Base-by-base conservation (phyloP, 2,888 invertebrate genomes). In the Agriopis leucophaearia region DNA sequence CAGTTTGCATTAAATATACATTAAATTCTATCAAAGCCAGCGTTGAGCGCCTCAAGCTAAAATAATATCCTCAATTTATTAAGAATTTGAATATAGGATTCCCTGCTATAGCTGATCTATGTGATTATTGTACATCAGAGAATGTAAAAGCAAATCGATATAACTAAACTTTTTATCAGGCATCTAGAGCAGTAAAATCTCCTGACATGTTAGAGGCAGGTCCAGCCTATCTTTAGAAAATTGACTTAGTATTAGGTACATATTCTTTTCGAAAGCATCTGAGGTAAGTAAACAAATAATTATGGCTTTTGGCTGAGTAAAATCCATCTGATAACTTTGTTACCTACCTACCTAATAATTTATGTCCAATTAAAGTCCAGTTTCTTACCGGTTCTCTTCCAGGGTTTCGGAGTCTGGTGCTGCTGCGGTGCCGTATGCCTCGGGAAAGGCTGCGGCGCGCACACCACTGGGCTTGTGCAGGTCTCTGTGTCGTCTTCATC, bases 401-500 rank as follows among this genome's bases (percentile, higher is more conserved):
- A 94, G 65, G 94, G 94, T 81, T 94, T 94, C 1, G 94, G 94
- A 0, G 91, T 81, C 52, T 81, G 80, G 66, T 88, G 89, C 57
- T 85, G 70, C 42, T 60, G 86, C 9, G 91, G 89, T 4, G 88
- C 88, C 61, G 77, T 87, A 66, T 88, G 91, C 83, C 94, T 85
- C 35, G 94, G 94, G 82, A 90, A 92, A 0, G 94, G 94, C 74
- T 94, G 94, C 1, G 94, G 94, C 9, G 89, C 88, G 75, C 86
- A 85, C 56, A 88, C 87, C 74, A 88, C 91, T 36, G 93, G 92
- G 69, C 90, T 90, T 16, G 86, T 78, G 76, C 90, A 93, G 62
- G 89, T 88, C 77, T 94, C 93, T 65, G 92, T 91, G 74, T 92
- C 92, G 64, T 94, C 94, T 70, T 94, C 94, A 65, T 94, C 94